Base-by-base conservation (phyloP, 2,113 vertebrate species). In the Plecturocebus donacophilus region DNA sequence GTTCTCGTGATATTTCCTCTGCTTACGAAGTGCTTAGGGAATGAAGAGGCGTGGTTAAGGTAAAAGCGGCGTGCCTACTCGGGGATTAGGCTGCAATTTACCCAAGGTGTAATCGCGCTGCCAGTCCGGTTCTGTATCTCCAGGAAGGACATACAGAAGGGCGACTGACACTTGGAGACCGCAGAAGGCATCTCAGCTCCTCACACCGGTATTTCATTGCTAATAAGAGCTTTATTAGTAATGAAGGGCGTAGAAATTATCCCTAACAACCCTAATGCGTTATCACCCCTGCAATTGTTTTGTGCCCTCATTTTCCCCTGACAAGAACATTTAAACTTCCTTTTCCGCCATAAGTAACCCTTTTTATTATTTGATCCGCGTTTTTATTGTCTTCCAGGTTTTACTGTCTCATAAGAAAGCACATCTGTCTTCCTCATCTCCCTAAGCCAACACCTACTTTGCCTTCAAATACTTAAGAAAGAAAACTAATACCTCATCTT, bases 1-100 rank as follows among this genome's bases (percentile, higher is more conserved):
- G 20, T 19, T 90, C 93, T 98, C 98, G 97, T 97, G 98, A 95
- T 92, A 85, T 16, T 82, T 9, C 6, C 40, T 30, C 58, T 8
- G 82, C 52, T 32, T 23, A 64, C 54, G 30, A 0, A 0, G 0
- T 0, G 40, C 40, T 8, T 1, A 20, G 83, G 10, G 47, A 87
- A 25, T 52, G n/a, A 17, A 68, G 30, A 45, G 92, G 95, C 68
- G 95, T 68, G 92, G 94, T 20, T 12, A 40, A 12, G 5, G 1
- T 0, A 19, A 71, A 64, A 66, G 90, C 42, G 88, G 95, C 82
- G 94, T 32, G 85, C 20, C 76, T 13, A 19, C 38, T 0, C 4
- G 0, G 32, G 80, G 17, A 1, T 0, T 17, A 21, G 21, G 7
- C 4, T 23, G 21, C 6, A 13, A 13, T 2, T 5, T 19, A 35